A percentile compares a stretch with the other conserved stretches of the same genome.
These are phyloP conservation scores for Dysmachus trigonus DNA, from an alignment of 2,888 invertebrate species.

Conservation along the genomic window DNA sequence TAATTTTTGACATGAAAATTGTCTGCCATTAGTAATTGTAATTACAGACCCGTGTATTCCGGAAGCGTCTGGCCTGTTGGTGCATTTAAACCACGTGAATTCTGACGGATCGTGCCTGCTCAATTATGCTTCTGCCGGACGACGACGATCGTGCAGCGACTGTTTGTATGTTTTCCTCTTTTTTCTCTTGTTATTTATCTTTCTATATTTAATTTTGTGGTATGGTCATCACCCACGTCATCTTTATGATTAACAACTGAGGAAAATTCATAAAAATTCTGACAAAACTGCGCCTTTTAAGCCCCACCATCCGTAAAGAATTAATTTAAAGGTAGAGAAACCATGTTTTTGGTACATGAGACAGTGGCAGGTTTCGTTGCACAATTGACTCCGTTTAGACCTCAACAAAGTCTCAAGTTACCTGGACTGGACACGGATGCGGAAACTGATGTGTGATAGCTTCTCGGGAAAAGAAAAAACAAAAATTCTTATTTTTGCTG, in stretches of 20 bases:
- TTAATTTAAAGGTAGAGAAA: neutral
- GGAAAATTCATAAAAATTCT: neutral
- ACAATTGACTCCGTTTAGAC: neutral
- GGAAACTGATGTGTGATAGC: neutral
- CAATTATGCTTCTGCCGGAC: conserved; percentile 1
- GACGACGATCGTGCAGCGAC: neutral
- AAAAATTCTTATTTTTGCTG: neutral
- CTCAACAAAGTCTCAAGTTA: neutral
- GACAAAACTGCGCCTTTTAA: neutral
- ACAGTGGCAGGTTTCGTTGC: neutral
- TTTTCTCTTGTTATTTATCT: neutral
- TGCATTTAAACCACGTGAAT: conserved; percentile 24
- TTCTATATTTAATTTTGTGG: neutral
- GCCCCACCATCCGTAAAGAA: neutral
- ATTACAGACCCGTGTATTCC: neutral
- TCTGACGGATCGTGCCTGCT: neutral
- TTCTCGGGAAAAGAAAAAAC: neutral
- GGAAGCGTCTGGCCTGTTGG: conserved; percentile 12
- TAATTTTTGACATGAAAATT: conserved; percentile 29
- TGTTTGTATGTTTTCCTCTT: neutral
- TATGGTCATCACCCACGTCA: neutral
- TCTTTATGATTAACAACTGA: neutral
- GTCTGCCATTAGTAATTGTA: conserved; percentile 2
- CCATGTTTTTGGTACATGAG: neutral
- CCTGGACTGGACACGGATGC: neutral